Conservation (phyloP, 2,113 vertebrate genomes). For the Coptodon bakossiorum region DNA sequence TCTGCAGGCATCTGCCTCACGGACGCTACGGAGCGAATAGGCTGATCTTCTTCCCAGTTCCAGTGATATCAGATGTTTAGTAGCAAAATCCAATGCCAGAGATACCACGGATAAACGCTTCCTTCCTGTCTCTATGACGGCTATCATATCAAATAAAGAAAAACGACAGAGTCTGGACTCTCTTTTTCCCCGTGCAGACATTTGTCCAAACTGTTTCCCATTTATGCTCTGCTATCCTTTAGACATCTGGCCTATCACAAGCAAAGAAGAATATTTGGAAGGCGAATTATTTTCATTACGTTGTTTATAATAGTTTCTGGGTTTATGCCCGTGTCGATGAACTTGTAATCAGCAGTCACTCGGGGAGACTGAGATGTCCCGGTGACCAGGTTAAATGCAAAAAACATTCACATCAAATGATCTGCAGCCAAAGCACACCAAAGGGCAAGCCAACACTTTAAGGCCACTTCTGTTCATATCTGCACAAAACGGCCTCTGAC, state of each 20-base stretch:
- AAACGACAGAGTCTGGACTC: background rate
- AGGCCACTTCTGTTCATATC: background rate
- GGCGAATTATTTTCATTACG: background rate
- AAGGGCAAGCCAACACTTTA: background rate
- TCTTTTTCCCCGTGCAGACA: slow-evolving; percentile 24
- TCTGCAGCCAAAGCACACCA: background rate
- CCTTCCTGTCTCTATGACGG: slow-evolving; percentile 40
- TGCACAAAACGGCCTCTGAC: background rate
- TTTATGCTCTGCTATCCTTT: background rate
- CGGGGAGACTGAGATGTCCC: background rate
- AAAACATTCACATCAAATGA: background rate
- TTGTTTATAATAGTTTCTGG: background rate
- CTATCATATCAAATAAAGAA: slow-evolving; percentile 21
- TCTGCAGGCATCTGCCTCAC: background rate
- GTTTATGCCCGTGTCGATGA: background rate
- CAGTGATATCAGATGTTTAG: slow-evolving; percentile 18
- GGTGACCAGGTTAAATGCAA: background rate
- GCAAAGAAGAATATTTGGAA: background rate
- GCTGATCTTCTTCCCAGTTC: background rate
- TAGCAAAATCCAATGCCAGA: background rate
- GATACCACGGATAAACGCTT: slow-evolving; percentile 16
- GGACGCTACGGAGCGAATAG: slow-evolving; percentile 7
- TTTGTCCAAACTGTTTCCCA: slow-evolving; percentile 9
- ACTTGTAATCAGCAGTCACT: background rate
- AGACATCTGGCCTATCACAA: slow-evolving; percentile 43